Evolutionary conservation across 2,113 vertebrate species (phyloP).

Genomic region (Myiozetetes cayanensis): DNA sequence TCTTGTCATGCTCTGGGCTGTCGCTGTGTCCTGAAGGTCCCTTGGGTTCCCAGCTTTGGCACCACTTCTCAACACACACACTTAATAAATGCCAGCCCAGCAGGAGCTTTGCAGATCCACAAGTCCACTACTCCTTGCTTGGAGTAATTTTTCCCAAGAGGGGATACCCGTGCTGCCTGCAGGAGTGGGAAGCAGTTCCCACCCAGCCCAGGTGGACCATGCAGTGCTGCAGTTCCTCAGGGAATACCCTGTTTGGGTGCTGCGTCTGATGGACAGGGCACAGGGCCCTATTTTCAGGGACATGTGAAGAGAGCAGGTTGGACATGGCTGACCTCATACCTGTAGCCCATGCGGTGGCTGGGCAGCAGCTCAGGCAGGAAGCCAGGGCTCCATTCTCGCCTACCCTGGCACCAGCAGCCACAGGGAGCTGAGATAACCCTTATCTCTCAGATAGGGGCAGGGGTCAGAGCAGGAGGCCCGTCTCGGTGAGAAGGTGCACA

Average conservation of each 20-base stretch:
- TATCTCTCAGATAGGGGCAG: slow-evolving; percentile 40
- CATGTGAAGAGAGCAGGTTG: rapidly evolving
- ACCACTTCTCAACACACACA: not conserved
- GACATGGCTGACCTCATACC: not conserved
- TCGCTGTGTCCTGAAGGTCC: slow-evolving; percentile 12
- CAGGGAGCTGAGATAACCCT: not conserved
- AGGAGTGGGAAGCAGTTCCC: not conserved
- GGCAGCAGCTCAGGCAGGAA: not conserved
- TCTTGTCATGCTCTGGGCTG: not conserved
- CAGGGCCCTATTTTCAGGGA: not conserved
- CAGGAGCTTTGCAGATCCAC: not conserved
- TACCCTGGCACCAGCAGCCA: not conserved
- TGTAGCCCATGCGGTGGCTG: not conserved
- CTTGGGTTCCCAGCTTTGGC: not conserved
- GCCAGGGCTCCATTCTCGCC: not conserved
- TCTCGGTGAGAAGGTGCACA: slow-evolving; percentile 6
- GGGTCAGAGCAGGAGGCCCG: not conserved
- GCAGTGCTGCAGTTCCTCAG: not conserved
- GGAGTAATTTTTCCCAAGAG: not conserved
- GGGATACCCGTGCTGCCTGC: rapidly evolving
- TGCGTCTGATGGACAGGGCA: not conserved
- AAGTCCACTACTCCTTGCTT: not conserved
- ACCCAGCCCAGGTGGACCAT: not conserved
- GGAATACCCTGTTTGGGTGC: not conserved
- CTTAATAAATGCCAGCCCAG: not conserved